Evolutionary conservation across 2,888 invertebrate species (phyloP).

Genomic region (Athalia circularis): DNA sequence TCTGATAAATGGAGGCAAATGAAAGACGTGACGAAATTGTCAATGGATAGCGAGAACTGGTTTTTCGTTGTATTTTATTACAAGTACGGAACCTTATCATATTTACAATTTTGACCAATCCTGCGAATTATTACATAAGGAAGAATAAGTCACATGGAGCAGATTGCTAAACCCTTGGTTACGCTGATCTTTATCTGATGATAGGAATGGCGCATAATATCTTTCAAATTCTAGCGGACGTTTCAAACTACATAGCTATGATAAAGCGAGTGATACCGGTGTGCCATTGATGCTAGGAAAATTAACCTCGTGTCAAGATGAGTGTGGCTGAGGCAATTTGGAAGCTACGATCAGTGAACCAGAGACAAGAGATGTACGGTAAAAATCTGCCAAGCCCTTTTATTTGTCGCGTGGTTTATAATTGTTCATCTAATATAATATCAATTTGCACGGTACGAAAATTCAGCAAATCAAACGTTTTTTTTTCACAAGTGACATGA

Average conservation of each 20-base stretch:
- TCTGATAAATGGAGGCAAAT: not conserved
- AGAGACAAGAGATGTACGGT: not conserved
- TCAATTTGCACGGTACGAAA: slow-evolving; percentile 52
- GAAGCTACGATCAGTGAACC: not conserved
- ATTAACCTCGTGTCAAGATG: not conserved
- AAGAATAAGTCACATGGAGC: slow-evolving; percentile 67
- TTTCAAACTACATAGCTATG: not conserved
- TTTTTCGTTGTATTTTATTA: slow-evolving; percentile 68
- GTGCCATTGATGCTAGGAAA: not conserved
- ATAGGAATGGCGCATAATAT: not conserved
- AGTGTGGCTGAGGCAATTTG: not conserved
- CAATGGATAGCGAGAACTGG: not conserved
- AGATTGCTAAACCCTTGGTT: not conserved
- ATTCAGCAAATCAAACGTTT: slow-evolving; percentile 53
- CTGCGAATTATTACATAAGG: slow-evolving; percentile 66
- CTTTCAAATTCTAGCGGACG: not conserved
- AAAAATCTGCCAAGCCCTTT: not conserved
- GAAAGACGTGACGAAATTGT: not conserved
- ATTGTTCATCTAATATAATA: no score
- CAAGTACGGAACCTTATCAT: slow-evolving; percentile 68
- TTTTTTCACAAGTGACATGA: slow-evolving; percentile 52
- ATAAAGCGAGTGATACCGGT: no score
- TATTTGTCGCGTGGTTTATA: no score
- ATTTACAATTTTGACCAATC: slow-evolving; percentile 68
- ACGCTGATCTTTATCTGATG: not conserved